Percentiles rank a stretch among this genome's conserved stretches.
phyloP scores from a whole-genome alignment of 2,797 vertebrate genomes.

The Lacerta agilis region DNA sequence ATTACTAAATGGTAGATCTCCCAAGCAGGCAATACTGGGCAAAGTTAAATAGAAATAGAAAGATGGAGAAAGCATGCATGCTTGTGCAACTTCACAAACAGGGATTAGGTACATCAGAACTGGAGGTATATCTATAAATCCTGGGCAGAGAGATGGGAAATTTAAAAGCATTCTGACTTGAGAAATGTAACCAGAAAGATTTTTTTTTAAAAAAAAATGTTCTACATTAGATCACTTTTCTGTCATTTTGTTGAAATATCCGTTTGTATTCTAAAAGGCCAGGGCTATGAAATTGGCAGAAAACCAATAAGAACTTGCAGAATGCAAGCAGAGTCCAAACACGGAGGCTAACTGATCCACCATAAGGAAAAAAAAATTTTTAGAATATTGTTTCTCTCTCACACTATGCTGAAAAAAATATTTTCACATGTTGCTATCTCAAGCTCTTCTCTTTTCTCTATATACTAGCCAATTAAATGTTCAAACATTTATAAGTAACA shows the following conservation, averaged over 20 bases:
- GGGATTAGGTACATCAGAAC: neutral
- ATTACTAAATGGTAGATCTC: neutral
- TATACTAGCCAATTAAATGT: constrained; percentile 4
- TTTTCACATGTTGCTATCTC: neutral
- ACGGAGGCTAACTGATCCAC: neutral
- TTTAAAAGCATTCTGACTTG: neutral
- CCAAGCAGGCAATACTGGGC: neutral
- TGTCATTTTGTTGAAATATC: neutral
- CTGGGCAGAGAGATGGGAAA: neutral
- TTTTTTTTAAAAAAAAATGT: too few species aligned
- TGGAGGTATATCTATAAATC: too few species aligned
- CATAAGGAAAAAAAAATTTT: neutral
- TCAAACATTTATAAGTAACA: neutral
- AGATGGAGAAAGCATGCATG: neutral
- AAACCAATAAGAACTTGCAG: neutral
- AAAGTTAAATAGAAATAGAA: neutral
- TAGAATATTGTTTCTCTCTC: neutral
- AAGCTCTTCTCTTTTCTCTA: neutral
- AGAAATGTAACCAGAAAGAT: neutral
- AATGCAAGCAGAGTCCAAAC: neutral
- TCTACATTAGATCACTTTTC: neutral
- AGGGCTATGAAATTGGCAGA: neutral
- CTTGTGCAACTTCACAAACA: neutral
- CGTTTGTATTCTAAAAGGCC: neutral
- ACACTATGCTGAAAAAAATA: too few species aligned